Evolutionary conservation across 2,888 invertebrate genomes (phyloP), one percentile per base, ranked within the genome.

Genomic region (Metacarcinus magister): DNA sequence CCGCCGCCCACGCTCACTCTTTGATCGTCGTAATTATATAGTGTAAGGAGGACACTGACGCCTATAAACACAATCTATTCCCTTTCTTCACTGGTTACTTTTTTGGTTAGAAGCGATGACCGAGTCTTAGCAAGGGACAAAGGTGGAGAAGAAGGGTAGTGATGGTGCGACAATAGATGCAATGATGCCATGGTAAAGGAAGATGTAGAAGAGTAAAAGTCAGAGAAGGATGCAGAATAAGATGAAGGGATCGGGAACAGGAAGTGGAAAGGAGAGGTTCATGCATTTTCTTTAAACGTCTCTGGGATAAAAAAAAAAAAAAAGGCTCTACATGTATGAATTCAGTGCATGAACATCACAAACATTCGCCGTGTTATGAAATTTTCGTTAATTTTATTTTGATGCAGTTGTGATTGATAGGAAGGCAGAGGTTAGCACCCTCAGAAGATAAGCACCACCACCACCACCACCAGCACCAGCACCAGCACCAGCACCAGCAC

Each of bases 41-140:
- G 82, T 32, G 82, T 19, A 32, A 28, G 28, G 82, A 32, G 82
- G 82, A 82, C 32, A 32, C 16, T 10, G 28, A 28, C 28, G 32
- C 10, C 82, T 7, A 28, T 82, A 32, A 82, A n/a, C 8, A 82
- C 82, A 32, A 82, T 28, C 8, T 4, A 13, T 67, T 67, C 67
- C 67, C 67, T 67, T 67, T n/a, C 67, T 23, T 67, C n/a, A 67
- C 67, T 67, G n/a, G n/a, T n/a, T 67, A 67, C 67, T 67, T 67
- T 16, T 67, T 67, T 67, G 4, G 23, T n/a, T 32, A 32, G 32
- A 82, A 32, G 13, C 13, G 32, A 82, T 82, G 82, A 32, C 32
- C 10, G 32, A 32, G 7, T 7, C 32, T 28, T 8, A 32, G 32
- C 13, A 32, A 32, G 32, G 2, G 46, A 91, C n/a, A 91, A 91